A percentile compares a stretch with the other conserved stretches of the same genome.
Conservation (phyloP, 2,797 vertebrate species). For the Esox masquinongy region DNA sequence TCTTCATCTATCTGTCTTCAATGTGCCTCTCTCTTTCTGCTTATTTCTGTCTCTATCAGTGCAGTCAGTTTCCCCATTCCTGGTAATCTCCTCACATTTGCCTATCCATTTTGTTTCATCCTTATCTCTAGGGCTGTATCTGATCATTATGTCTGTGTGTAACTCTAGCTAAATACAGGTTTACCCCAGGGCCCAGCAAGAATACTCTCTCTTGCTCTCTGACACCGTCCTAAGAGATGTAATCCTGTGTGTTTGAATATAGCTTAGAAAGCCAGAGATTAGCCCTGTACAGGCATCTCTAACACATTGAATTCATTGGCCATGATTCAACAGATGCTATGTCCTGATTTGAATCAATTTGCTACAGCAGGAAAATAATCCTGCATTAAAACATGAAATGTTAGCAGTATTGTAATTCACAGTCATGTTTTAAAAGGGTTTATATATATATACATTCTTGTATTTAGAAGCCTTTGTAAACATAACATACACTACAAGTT, state of each 20-base stretch:
- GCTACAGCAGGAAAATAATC: too few relatives aligned
- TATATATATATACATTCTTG: too few relatives aligned
- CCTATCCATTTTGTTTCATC: constrained; percentile 8
- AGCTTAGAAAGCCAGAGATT: constrained; percentile 59
- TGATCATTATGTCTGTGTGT: constrained; percentile 40
- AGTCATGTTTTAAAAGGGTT: too few relatives aligned
- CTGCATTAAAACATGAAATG: too few relatives aligned
- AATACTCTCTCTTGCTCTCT: constrained; percentile 32
- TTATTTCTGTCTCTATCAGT: background rate
- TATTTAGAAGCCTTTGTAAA: too few relatives aligned
- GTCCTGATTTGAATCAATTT: too few relatives aligned
- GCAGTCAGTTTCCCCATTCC: background rate
- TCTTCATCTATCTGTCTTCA: background rate
- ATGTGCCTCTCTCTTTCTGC: background rate
- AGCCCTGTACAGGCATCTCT: constrained; percentile 24
- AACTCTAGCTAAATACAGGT: constrained; percentile 50
- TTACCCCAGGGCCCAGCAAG: constrained; percentile 32
- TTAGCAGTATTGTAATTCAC: too few relatives aligned
- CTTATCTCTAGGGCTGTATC: constrained; percentile 57
- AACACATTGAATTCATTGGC: too few relatives aligned
- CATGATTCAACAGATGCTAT: too few relatives aligned
- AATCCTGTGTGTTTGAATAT: constrained; percentile 65
- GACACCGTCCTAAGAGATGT: constrained; percentile 57
- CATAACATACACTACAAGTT: too few relatives aligned
- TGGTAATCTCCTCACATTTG: constrained; percentile 6